Base-by-base conservation (phyloP, 2,888 invertebrate genomes). In the Pseudeuparius sepicola region DNA sequence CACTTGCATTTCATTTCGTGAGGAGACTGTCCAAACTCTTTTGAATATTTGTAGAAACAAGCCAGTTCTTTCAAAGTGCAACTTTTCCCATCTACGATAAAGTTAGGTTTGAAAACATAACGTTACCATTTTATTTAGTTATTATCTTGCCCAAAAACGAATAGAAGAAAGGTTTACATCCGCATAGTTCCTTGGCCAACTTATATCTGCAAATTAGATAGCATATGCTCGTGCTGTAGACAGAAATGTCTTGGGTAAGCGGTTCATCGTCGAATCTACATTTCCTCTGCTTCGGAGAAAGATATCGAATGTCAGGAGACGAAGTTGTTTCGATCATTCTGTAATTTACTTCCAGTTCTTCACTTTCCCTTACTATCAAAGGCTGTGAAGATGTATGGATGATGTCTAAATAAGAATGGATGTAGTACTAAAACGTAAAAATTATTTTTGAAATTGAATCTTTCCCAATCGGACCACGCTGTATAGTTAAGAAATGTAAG, bases 111-210 rank as follows among this genome's bases (percentile, higher is more conserved):
- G 20, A 7, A 7, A 20, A n/a, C n/a, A 7, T 20, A 20, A 20
- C 20, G 20, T 20, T 20, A 20, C n/a, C n/a, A 20, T 6, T 20
- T 20, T 20, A n/a, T 20, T 20, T 20, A 20, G n/a, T 6, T 20
- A n/a, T 20, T 20, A 20, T 43, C 37, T 46, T 56, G 68, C 73
- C 66, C 47, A 68, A 65, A 45, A 67, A 67, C 32, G 66, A 64
- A 43, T 75, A 74, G 48, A 73, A 75, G 42, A 70, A 73, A 0
- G 76, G 76, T 14, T 61, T 63, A 48, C 77, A 77, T 1, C 68
- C 68, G 43, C 77, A 76, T 3, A 66, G 47, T 28, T 66, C 54
- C 24, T 67, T 36, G 0, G 71, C 67, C 5, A 71, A 40, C 15
- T 57, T 55, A 44, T 68, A 68, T 7, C 75, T 57, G 46, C 76